Conservation (phyloP, 2,113 vertebrate species). For the Paratilapia polleni region DNA sequence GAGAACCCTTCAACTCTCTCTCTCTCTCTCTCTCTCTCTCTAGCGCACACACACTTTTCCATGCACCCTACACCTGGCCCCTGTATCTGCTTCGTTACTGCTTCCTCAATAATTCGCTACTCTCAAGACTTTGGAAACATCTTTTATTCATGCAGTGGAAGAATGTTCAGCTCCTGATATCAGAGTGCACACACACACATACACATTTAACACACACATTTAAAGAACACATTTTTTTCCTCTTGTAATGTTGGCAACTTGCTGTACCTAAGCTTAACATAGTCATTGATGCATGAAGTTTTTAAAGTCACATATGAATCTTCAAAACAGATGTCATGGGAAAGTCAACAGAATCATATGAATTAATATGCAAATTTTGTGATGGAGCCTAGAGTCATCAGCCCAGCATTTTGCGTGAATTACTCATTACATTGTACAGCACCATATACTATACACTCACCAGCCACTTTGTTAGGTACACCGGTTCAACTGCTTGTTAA, state of each 20-base stretch:
- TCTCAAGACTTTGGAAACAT: constrained; percentile 71
- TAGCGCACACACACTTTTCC: not conserved
- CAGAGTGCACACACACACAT: not conserved
- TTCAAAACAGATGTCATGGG: not conserved
- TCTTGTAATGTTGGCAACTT: constrained; percentile 15
- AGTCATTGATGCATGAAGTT: not conserved
- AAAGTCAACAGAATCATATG: not conserved
- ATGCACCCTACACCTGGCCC: constrained; percentile 42
- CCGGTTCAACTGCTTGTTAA: too few relatives aligned
- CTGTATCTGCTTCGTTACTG: constrained; percentile 51
- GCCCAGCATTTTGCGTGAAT: not conserved
- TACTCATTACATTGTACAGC: not conserved
- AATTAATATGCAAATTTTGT: not conserved
- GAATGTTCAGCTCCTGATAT: constrained; percentile 55
- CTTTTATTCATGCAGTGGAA: constrained; percentile 77
- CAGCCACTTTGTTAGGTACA: too few relatives aligned
- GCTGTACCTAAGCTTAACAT: not conserved
- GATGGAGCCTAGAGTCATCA: too few relatives aligned
- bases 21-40: not conserved
- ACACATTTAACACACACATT: constrained; percentile 22
- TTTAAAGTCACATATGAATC: not conserved
- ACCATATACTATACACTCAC: too few relatives aligned
- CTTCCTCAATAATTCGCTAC: constrained; percentile 77
- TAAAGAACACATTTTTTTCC: constrained; percentile 5
- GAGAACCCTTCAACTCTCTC: not conserved